phyloP scores from a whole-genome alignment of 2,888 invertebrate genomes.

The Chrysopilus asiliformis region DNA sequence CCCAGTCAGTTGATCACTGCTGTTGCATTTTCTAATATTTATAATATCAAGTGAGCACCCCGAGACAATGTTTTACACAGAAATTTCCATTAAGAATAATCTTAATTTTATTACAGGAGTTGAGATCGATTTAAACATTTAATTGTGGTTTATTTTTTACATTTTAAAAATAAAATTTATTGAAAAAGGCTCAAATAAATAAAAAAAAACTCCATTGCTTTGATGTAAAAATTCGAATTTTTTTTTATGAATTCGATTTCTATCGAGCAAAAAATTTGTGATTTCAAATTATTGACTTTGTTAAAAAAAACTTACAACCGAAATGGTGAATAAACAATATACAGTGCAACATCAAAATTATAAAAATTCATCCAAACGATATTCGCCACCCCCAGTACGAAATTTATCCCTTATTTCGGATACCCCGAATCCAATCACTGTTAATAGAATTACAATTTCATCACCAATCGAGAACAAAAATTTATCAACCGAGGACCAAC shows the following conservation, averaged over 20 bases:
- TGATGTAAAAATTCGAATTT: too few species aligned
- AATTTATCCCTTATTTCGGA: conserved; percentile 12
- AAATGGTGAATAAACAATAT: conserved; percentile 14
- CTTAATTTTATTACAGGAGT: too few species aligned
- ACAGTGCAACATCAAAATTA: conserved; percentile 9
- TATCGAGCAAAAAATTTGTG: background rate
- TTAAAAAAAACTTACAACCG: background rate
- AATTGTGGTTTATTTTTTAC: conserved; percentile 4
- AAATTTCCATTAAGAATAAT: too few species aligned
- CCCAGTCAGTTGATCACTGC: too few species aligned
- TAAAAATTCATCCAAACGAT: conserved; percentile 2
- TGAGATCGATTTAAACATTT: too few species aligned
- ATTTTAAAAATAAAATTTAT: too few species aligned
- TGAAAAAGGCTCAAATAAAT: too few species aligned
- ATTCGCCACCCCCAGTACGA: conserved; percentile 11
- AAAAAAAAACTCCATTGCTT: too few species aligned
- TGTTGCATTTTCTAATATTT: too few species aligned
- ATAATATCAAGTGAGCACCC: too few species aligned
- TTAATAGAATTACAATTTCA: background rate
- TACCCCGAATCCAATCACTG: conserved; percentile 10
- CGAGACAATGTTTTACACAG: too few species aligned
- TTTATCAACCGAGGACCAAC: background rate
- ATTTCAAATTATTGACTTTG: background rate
- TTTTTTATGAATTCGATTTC: background rate
- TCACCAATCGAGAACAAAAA: background rate